Percentiles rank a stretch among this genome's conserved stretches.
These are phyloP conservation scores for Chironomus riparius DNA, from an alignment of 2,888 invertebrate genomes.

Conservation along the genomic window DNA sequence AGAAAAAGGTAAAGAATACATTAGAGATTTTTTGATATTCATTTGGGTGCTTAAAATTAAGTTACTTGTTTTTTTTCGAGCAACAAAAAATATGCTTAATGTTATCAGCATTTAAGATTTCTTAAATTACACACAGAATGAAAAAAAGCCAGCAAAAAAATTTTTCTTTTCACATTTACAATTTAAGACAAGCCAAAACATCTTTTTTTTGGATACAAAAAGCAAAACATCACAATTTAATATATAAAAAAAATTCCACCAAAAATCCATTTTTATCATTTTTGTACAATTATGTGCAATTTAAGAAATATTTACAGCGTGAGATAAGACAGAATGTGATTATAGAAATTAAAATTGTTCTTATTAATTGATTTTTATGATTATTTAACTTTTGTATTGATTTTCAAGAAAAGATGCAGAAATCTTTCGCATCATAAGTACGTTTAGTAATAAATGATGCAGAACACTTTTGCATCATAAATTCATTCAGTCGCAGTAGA, in stretches of 20 bases:
- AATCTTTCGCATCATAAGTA: too few species aligned
- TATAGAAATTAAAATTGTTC: not conserved
- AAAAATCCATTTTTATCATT: not conserved
- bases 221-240: not conserved
- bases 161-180: not conserved
- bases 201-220: not conserved
- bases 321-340: not conserved
- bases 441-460: too few species aligned
- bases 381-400: too few species aligned
- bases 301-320: slow-evolving; percentile 19
- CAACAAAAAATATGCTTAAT: too few species aligned
- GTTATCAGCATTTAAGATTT: slow-evolving; percentile 4
- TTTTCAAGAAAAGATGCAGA: too few species aligned
- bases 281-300: slow-evolving; percentile 26
- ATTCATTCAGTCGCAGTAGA: too few species aligned
- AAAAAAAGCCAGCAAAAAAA: not conserved
- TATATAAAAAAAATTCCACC: slow-evolving; percentile 18
- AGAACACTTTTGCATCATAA: too few species aligned
- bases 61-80: not conserved
- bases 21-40: not conserved
- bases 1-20: slow-evolving; percentile 27
- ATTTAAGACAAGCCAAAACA: slow-evolving; percentile 11
- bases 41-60: slow-evolving; percentile 18
- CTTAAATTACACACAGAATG: slow-evolving; percentile 13
- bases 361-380: too few species aligned